Evolutionary conservation across 2,113 vertebrate species (phyloP).

Genomic region (Neomonachus schauinslandi): DNA sequence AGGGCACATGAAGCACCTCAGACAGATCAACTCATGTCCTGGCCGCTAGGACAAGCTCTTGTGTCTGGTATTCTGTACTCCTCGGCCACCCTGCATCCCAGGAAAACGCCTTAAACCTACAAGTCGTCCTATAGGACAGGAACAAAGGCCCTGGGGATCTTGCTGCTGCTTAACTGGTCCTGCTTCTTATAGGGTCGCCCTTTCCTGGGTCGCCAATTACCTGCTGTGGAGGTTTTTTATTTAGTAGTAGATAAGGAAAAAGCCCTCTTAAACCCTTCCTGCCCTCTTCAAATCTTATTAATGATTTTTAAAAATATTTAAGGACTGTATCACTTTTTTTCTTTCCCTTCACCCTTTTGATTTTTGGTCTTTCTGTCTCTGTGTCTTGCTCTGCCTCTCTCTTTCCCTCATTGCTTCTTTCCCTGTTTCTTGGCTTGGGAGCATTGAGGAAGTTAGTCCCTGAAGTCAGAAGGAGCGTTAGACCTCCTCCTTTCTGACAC

Average conservation of each 20-base stretch:
- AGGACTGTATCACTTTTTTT: background rate
- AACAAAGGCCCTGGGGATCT: background rate
- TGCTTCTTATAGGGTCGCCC: background rate
- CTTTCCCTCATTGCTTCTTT: background rate
- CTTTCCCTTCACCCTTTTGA: background rate
- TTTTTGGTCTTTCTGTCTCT: background rate
- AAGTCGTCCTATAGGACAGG: background rate
- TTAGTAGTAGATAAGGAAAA: background rate
- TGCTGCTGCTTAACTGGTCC: background rate
- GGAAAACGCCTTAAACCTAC: background rate
- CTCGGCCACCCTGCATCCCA: no score
- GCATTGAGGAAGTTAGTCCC: background rate
- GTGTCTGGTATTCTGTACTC: rapidly evolving
- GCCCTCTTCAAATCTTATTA: background rate
- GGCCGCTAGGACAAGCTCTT: background rate
- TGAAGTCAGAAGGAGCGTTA: background rate
- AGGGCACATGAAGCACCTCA: background rate
- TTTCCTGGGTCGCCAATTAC: rapidly evolving
- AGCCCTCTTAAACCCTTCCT: background rate
- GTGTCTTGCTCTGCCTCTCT: background rate
- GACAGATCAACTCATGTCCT: background rate
- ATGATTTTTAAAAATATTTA: background rate
- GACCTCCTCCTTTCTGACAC: background rate
- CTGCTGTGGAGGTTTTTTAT: background rate
- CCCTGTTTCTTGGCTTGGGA: background rate